A percentile compares a stretch with the other conserved stretches of the same genome.
These are phyloP conservation scores for Phyllopteryx taeniolatus DNA, from an alignment of 2,113 vertebrate genomes.

Conservation along the genomic window DNA sequence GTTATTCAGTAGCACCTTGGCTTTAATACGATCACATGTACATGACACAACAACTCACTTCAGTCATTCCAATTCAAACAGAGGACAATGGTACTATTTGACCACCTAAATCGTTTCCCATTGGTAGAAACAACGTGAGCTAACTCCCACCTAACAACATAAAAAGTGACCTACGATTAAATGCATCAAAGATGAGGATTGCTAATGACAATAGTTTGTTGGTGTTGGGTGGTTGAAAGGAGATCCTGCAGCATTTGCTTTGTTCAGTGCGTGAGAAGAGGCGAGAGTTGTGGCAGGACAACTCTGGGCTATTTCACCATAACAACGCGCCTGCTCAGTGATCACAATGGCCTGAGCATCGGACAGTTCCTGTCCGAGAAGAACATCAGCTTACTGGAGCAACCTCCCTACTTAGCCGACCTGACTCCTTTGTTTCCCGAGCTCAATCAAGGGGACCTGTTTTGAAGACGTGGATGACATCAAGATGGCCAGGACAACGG, in stretches of 20 bases:
- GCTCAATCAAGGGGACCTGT: background rate
- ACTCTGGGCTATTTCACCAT: background rate
- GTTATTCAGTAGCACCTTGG: no score
- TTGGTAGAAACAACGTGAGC: no score
- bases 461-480: background rate
- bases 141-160: no score
- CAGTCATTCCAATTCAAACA: no score
- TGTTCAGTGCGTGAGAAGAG: background rate
- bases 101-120: no score
- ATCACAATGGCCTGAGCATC: background rate
- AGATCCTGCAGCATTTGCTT: background rate
- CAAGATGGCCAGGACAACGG: no score
- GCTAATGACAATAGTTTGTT: no score
- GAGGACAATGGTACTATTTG: no score
- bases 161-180: no score
- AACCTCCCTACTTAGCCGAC: background rate
- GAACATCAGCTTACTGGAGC: background rate
- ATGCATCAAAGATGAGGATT: no score
- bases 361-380: background rate
- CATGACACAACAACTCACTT: background rate
- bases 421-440: background rate
- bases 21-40: no score
- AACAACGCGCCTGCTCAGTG: background rate
- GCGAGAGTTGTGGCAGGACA: background rate
- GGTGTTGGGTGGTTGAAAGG: no score